A percentile compares a stretch with the other conserved stretches of the same genome.
Conservation (phyloP, 2,888 invertebrate species). For the Ennomos quercinarius region DNA sequence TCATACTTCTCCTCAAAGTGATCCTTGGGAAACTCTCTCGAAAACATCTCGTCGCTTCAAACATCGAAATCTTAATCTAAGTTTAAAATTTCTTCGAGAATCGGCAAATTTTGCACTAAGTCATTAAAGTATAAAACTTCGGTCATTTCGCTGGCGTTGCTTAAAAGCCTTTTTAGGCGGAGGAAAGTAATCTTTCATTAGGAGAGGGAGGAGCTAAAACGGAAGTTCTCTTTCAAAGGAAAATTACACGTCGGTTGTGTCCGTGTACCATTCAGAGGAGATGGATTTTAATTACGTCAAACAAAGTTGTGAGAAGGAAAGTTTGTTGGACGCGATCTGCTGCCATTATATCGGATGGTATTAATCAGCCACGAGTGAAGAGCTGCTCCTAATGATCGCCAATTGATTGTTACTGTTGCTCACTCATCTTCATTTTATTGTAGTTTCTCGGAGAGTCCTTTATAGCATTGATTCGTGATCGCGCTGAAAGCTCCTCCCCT, state of each 20-base stretch:
- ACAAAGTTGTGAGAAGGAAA: slow-evolving; percentile 72
- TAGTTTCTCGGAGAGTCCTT: not conserved
- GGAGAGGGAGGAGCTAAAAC: slow-evolving; percentile 82
- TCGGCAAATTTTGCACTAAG: slow-evolving; percentile 85
- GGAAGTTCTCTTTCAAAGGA: slow-evolving; percentile 85
- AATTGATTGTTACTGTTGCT: slow-evolving; percentile 13
- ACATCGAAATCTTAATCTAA: slow-evolving; percentile 85
- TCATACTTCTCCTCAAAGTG: slow-evolving; percentile 75
- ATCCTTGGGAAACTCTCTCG: slow-evolving; percentile 65
- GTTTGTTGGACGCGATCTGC: slow-evolving; percentile 50
- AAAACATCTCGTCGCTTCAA: slow-evolving; percentile 79
- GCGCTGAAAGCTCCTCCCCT: too few relatives aligned
- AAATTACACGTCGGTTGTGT: slow-evolving; percentile 83
- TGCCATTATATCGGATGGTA: slow-evolving; percentile 53
- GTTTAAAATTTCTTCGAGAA: slow-evolving; percentile 84
- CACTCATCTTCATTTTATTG: slow-evolving; percentile 1
- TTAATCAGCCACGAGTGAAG: slow-evolving; percentile 42
- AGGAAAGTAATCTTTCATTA: slow-evolving; percentile 86
- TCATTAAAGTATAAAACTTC: slow-evolving; percentile 86
- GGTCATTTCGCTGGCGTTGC: slow-evolving; percentile 84
- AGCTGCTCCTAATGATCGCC: slow-evolving; percentile 45
- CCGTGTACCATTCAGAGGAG: slow-evolving; percentile 70
- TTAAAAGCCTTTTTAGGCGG: slow-evolving; percentile 85
- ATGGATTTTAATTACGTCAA: slow-evolving; percentile 85
- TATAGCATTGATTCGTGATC: not conserved